These are phyloP conservation scores for Trichomycterus rosablanca DNA, from an alignment of 2,113 vertebrate species.

Conservation along the genomic window DNA sequence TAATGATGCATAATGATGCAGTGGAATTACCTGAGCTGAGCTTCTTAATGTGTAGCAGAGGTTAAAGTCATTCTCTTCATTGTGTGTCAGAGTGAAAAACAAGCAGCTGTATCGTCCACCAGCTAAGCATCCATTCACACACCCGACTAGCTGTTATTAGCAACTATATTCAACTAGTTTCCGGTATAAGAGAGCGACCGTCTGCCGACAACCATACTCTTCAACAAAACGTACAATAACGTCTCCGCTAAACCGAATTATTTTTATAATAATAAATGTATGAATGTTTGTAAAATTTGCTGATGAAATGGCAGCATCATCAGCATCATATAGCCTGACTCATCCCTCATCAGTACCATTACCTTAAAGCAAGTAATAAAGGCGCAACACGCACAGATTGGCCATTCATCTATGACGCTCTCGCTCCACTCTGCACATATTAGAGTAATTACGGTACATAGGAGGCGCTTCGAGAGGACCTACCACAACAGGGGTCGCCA, in stretches of 20 bases:
- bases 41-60: constrained; percentile 31
- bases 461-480: neutral
- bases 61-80: constrained; percentile 35
- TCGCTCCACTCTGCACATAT: neutral
- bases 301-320: constrained; percentile 85
- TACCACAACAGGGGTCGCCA: neutral
- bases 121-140: constrained; percentile 21
- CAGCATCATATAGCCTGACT: constrained; percentile 86
- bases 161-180: constrained; percentile 36
- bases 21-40: constrained; percentile 27
- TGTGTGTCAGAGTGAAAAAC: constrained; percentile 27
- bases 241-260: constrained; percentile 3
- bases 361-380: constrained; percentile 64
- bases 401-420: neutral
- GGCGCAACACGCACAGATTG: constrained; percentile 41
- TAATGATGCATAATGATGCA: neutral
- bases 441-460: neutral
- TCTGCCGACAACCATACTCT: constrained; percentile 7
- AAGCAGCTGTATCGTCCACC: constrained; percentile 10
- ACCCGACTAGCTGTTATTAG: constrained; percentile 5
- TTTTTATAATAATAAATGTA: constrained; percentile 37
- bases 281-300: constrained; percentile 54
- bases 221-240: neutral
- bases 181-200: constrained; percentile 1
- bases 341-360: constrained; percentile 82